Evolutionary conservation across 2,888 invertebrate species (phyloP), one percentile per base, ranked within the genome.

Genomic region (Clepsis dumicolana): DNA sequence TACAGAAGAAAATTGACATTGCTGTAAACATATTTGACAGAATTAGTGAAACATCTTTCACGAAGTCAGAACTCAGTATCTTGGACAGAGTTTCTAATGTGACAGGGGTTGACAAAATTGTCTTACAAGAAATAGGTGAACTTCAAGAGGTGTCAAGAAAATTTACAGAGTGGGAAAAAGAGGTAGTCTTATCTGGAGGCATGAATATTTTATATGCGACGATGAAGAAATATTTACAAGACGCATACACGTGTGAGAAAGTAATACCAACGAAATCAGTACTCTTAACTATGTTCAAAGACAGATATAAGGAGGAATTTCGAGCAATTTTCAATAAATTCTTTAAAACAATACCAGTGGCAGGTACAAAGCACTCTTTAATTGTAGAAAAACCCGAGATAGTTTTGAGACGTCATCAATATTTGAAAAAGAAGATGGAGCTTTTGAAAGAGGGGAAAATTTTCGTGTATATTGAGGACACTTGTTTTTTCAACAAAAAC

Each of bases 321-420:
- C 8, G 27, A 53, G 1, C 18, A 21, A 7, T 52, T 52, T 48
- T 59, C 5, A 62, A 63, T 4, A 63, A 50, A 2, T 57, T 16
- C 29, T 67, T 50, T 16, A 67, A 38, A 4, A n/a, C 21, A 18
- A n/a, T 67, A 14, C 48, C 54, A 38, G 14, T 68, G 2, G 53
- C 63, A 7, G 59, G 64, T 1, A 59, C 63, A 0, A n/a, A 52
- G 12, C 21, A 38, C 24, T 44, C 25, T 27, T 56, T 71, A n/a
- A 35, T 67, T 10, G 64, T 70, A 8, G 71, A 71, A 54, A 66
- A 67, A 50, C 66, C 66, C 2, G 70, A 66, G 38, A 54, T 62
- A 7, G 64, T 71, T 7, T n/a, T 56, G 7, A 65, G 41, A 4
- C 66, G 71, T 27, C 64, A 32, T 14, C 10, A 27, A 2, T 71